Conservation (phyloP, 2,113 vertebrate species). For the Poicephalus gulielmi region DNA sequence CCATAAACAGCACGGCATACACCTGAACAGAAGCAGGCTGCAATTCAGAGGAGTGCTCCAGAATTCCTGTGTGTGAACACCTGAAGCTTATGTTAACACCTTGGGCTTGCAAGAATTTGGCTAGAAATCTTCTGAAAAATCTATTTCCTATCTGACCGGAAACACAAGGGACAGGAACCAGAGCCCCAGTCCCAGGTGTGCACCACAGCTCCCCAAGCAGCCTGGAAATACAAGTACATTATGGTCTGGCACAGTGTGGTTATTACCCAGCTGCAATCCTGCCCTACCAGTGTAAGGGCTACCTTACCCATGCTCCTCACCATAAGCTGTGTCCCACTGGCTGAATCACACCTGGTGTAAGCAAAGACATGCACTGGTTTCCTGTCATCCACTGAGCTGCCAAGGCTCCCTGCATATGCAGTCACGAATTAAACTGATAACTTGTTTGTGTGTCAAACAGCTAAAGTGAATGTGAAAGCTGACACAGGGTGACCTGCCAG, state of each 20-base stretch:
- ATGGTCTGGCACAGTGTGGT: not conserved
- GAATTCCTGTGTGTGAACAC: not conserved
- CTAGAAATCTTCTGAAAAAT: not conserved
- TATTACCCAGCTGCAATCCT: not conserved
- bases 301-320: not conserved
- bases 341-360: not conserved
- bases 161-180: not conserved
- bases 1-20: rapidly evolving
- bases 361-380: not conserved
- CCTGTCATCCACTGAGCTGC: not conserved
- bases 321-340: rapidly evolving
- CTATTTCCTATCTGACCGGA: not conserved
- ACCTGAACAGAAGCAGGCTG: not conserved
- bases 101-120: not conserved
- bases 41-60: not conserved
- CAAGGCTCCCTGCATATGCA: not conserved
- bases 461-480: not conserved
- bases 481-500: not conserved
- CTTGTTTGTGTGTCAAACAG: not conserved
- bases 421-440: not conserved
- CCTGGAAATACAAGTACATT: not conserved
- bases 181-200: not conserved
- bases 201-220: not conserved
- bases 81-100: not conserved
- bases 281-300: not conserved